Base-by-base conservation (phyloP, 1,140 invertebrate genomes). In the Neodiprion lecontei region DNA sequence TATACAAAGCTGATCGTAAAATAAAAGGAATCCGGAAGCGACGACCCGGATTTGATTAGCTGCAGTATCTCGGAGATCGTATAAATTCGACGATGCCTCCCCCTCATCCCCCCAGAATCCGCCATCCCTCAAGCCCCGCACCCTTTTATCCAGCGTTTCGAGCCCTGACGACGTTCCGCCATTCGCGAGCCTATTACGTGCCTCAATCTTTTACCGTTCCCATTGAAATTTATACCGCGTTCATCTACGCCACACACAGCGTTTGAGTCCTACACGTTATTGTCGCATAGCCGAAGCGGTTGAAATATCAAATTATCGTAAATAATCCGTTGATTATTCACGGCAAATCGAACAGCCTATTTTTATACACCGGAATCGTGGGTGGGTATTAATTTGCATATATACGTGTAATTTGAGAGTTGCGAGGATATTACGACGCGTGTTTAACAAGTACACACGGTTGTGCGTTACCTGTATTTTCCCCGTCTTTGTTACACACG, bases 1-100 rank as follows among this genome's bases (percentile, higher is more conserved):
- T 69, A 65, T 17, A 69, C 17, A 69, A 69, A 69, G 67, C 67
- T 11, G 67, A 47, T 69, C 67, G 21, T 69, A 69, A 65, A 65
- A 65, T 65, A 65, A 65, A 65, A 65, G 2, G 61, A 65, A 65
- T 65, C 17, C 61, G 61, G 17, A 65, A 65, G 61, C 17, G 61
- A 21, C 12, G 17, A 21, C 12, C 61, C 21, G 67, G 23, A 69
- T 69, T 69, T 69, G 67, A 69, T 69, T 69, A 47, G 14, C 67
- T 69, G 67, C 5, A 40, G 28, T 69, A 69, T 12, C 67, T 23
- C 11, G 11, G 11, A 47, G 23, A 69, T 69, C 11, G 67, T 69
- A 69, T 69, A 69, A 69, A 23, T 21, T 7, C 67, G 11, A 69
- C 61, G 12, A 14, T 1, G 61, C 61, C 17, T 17, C 7, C 12